phyloP scores from a whole-genome alignment of 1,140 invertebrate species.

The Macrocentrus cingulum region DNA sequence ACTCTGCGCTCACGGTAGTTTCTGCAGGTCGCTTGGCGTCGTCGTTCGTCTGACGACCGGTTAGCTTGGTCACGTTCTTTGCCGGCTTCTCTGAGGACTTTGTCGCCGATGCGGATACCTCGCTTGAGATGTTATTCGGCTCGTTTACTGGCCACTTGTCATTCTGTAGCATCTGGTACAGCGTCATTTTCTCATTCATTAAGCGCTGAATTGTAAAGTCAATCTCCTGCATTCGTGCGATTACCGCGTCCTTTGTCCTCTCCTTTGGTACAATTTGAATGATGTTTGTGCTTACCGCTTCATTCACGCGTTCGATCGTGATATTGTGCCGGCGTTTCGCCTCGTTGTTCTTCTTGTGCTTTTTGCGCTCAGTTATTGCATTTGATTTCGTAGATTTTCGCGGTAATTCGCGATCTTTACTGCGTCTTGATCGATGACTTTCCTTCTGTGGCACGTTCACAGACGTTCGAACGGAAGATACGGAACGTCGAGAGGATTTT shows the following conservation, averaged over 20 bases:
- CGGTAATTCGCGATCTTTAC: not conserved
- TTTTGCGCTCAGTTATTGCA: slow-evolving; percentile 3
- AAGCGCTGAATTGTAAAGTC: slow-evolving; percentile 53
- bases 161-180: slow-evolving; percentile 46
- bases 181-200: slow-evolving; percentile 47
- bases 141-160: slow-evolving; percentile 16
- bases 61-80: too few relatives aligned
- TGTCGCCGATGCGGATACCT: not conserved
- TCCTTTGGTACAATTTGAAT: slow-evolving; percentile 19
- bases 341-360: slow-evolving; percentile 17
- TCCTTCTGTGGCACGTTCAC: not conserved
- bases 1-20: slow-evolving; percentile 9
- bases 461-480: not conserved
- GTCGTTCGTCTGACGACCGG: too few relatives aligned
- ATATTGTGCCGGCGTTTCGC: slow-evolving; percentile 18
- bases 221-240: slow-evolving; percentile 52
- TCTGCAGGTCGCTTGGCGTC: not conserved
- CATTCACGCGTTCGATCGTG: slow-evolving; percentile 20
- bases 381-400: not conserved
- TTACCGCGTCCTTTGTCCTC: slow-evolving; percentile 34
- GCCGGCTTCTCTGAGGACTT: not conserved
- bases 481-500: too few relatives aligned
- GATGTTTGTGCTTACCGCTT: slow-evolving; percentile 21
- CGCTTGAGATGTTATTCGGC: not conserved
- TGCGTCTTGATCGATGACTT: slow-evolving; percentile 8